Percentiles rank a stretch among this genome's conserved stretches.
phyloP scores from a whole-genome alignment of 2,797 vertebrate species.

The Botia kubotai region DNA sequence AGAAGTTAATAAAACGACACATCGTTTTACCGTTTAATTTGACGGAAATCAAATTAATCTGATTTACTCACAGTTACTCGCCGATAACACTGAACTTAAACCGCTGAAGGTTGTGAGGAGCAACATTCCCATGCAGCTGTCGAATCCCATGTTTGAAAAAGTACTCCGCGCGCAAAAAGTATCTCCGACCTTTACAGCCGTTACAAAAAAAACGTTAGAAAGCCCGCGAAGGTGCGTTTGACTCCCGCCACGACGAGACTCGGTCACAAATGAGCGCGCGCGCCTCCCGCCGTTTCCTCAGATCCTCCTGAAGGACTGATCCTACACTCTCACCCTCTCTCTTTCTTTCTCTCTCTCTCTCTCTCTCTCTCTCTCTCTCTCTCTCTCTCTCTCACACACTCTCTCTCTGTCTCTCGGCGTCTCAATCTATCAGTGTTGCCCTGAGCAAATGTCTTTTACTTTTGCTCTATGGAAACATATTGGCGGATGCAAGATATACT shows the following conservation, averaged over 20 bases:
- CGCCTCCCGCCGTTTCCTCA: conserved; percentile 25
- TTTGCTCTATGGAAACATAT: too few species aligned
- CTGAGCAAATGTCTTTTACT: too few species aligned
- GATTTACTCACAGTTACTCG: conserved; percentile 59
- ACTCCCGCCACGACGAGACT: conserved; percentile 31
- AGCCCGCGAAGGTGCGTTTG: conserved; percentile 6
- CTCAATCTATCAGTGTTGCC: too few species aligned
- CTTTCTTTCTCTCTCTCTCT: conserved; percentile 25
- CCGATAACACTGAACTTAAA: conserved; percentile 50
- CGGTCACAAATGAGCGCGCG: conserved; percentile 33
- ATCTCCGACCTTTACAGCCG: conserved; percentile 39
- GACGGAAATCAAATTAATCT: too few species aligned
- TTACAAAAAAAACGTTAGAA: conserved; percentile 2
- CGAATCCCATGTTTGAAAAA: conserved; percentile 37
- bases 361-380: conserved; percentile 35
- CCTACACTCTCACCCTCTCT: conserved; percentile 37
- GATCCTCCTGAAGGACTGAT: conserved; percentile 42
- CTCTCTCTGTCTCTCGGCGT: neutral
- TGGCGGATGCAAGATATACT: too few species aligned
- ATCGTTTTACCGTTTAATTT: too few species aligned
- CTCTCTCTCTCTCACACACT: conserved; percentile 23
- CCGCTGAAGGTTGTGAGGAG: conserved; percentile 34
- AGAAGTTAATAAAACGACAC: neutral
- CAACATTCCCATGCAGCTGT: conserved; percentile 31
- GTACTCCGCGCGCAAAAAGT: conserved; percentile 43